Evolutionary conservation across 2,888 invertebrate genomes (phyloP), one percentile per base, ranked within the genome.

Genomic region (Nasonia oneida): DNA sequence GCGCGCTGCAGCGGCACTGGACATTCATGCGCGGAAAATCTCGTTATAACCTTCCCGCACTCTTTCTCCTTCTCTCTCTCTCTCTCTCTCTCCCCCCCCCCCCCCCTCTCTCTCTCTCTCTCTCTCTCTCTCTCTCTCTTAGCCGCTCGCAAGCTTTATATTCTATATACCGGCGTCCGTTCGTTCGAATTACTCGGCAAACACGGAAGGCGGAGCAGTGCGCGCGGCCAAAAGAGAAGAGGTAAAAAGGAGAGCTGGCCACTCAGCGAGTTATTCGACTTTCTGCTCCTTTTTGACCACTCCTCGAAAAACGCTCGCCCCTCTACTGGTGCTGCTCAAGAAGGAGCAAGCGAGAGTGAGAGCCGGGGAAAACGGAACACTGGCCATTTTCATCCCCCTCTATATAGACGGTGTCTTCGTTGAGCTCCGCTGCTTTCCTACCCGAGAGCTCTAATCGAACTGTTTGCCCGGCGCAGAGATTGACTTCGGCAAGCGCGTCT

Each of bases 161-260:
- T 83, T 83, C 79, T 83, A 83, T 86, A 86, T 86, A 83, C 8
- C 10, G n/a, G 61, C 84, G 83, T 81, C 86, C 77, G 83, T 84
- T 88, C 87, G 82, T 86, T 75, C 86, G 87, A 82, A 88, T 87
- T 88, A 87, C 87, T 86, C 73, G 88, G 77, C 84, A 80, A 88
- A 88, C 88, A 87, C 85, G 84, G 87, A 84, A 85, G 71, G 76
- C 85, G 78, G 79, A 71, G 73, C 86, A 78, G 47, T 61, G 37
- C n/a, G 37, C n/a, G 57, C 33, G 57, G 76, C n/a, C 42, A 76
- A 57, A 70, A 64, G 71, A 50, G 64, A 77, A 77, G 37, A 85
- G 53, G 73, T 64, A 81, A 73, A 77, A 81, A 77, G 50, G 71
- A 81, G 81, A 75, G 71, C 29, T 29, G 29, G 77, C 81, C 77